These are phyloP conservation scores for Strigops habroptila DNA, from an alignment of 2,113 vertebrate genomes.

Conservation along the genomic window DNA sequence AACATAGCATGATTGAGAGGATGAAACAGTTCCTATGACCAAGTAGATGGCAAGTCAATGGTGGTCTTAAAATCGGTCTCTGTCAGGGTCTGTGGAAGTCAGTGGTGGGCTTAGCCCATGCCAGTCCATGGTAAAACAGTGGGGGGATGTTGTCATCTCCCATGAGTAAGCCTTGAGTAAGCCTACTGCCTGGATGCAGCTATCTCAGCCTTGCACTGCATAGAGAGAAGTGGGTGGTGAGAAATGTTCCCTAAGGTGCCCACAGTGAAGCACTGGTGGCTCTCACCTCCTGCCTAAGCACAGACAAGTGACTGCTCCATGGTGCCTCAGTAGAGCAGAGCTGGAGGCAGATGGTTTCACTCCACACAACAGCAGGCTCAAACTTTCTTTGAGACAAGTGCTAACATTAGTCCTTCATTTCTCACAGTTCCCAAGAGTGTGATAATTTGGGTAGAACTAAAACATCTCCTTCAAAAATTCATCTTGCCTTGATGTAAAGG, in stretches of 20 bases:
- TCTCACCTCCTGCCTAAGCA: neutral
- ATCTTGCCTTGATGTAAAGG: neutral
- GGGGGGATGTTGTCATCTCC: neutral
- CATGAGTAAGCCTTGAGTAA: neutral
- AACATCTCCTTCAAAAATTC: neutral
- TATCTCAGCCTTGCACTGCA: neutral
- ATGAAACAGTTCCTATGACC: neutral
- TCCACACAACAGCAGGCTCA: neutral
- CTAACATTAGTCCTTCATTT: neutral
- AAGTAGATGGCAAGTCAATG: neutral
- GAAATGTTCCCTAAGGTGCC: accelerated
- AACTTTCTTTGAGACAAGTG: neutral
- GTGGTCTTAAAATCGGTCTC: neutral
- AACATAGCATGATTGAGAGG: neutral
- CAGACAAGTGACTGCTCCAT: neutral
- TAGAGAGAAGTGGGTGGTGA: neutral
- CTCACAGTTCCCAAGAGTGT: neutral
- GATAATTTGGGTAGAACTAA: neutral
- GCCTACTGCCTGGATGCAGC: neutral
- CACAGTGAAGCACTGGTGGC: neutral
- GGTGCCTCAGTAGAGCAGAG: neutral
- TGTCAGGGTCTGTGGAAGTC: neutral
- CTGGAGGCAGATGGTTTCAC: neutral
- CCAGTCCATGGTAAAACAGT: neutral
- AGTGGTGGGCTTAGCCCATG: neutral